Conservation (phyloP, 1,140 invertebrate genomes). For the Bombus pascuorum region DNA sequence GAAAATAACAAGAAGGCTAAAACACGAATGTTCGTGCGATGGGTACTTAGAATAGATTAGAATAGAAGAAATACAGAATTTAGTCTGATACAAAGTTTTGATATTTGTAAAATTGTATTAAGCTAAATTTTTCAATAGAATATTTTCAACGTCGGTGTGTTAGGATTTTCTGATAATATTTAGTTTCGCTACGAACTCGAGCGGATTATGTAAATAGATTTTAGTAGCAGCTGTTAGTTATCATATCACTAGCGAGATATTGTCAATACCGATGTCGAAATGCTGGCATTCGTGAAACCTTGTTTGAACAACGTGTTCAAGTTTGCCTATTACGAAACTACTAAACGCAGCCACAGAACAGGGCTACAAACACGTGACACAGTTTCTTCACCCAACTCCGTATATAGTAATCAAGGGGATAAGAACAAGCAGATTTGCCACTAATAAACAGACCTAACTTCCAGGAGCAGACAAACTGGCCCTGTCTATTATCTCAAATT, state of each 20-base stretch:
- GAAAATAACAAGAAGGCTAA: too few relatives aligned
- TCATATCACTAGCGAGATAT: neutral
- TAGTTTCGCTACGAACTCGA: too few relatives aligned
- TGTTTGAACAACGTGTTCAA: constrained; percentile 5
- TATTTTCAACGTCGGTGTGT: too few relatives aligned
- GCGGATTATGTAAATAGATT: neutral
- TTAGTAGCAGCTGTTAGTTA: neutral
- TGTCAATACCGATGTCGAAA: neutral
- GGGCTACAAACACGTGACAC: neutral
- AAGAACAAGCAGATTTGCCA: neutral
- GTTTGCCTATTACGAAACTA: neutral
- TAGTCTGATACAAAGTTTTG: too few relatives aligned
- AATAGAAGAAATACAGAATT: too few relatives aligned
- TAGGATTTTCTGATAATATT: too few relatives aligned
- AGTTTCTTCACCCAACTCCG: neutral
- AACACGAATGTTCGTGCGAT: neutral
- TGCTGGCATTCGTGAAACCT: neutral
- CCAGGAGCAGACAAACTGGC: too few relatives aligned
- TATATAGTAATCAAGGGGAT: neutral
- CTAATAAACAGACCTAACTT: neutral
- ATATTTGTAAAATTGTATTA: too few relatives aligned
- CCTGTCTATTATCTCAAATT: too few relatives aligned
- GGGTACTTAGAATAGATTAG: neutral
- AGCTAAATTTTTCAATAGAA: too few relatives aligned
- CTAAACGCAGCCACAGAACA: neutral